These are phyloP conservation scores for Drosophila insularis DNA, from an alignment of 1,140 invertebrate species.

Conservation along the genomic window DNA sequence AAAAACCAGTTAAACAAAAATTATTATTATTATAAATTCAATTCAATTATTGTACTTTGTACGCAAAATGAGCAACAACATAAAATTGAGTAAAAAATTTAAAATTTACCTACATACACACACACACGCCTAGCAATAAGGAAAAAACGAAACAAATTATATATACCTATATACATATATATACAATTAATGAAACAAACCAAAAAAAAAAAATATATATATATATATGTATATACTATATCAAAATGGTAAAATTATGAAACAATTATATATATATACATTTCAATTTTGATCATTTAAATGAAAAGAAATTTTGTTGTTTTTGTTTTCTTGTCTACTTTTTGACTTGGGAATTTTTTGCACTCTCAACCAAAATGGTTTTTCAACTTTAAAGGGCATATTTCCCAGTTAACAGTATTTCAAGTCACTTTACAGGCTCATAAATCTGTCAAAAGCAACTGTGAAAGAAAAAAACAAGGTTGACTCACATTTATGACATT, in stretches of 20 bases:
- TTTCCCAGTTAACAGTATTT: no score
- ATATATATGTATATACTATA: slow-evolving; percentile 25
- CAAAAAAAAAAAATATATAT: background rate
- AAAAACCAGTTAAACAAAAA: background rate
- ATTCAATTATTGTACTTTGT: slow-evolving; percentile 9
- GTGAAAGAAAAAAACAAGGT: no score
- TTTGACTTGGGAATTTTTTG: background rate
- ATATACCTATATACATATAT: slow-evolving; percentile 36
- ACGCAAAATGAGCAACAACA: slow-evolving; percentile 13
- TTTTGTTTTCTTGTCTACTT: background rate
- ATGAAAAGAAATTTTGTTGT: background rate
- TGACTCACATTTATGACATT: no score
- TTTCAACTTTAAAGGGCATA: no score
- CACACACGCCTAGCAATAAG: no score
- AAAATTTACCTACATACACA: slow-evolving; percentile 34
- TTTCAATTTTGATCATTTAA: slow-evolving; percentile 39
- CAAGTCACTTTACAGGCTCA: no score
- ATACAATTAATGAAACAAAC: slow-evolving; percentile 35
- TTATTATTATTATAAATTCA: background rate
- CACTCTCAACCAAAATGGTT: no score
- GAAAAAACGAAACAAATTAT: no score
- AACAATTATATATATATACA: slow-evolving; percentile 68
- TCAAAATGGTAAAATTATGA: background rate
- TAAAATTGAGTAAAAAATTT: slow-evolving; percentile 31
- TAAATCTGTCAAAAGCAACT: no score